Percentiles rank a stretch among this genome's conserved stretches.
Conservation (phyloP, 2,797 vertebrate genomes). For the Rhinoraja longicauda region DNA sequence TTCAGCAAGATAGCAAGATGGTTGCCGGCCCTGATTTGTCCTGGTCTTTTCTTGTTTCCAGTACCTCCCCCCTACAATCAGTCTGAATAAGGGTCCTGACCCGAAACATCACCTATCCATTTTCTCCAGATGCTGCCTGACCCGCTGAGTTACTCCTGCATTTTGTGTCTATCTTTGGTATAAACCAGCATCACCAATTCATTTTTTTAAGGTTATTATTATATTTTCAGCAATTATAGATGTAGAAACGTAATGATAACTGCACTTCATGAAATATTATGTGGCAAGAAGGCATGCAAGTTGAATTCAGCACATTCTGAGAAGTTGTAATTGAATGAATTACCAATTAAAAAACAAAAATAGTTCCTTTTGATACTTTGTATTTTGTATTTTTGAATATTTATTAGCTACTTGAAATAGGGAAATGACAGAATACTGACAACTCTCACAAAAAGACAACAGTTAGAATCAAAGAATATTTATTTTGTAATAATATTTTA, state of each 20-base stretch:
- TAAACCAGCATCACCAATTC: too few relatives aligned
- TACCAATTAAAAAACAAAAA: not conserved
- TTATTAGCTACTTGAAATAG: not conserved
- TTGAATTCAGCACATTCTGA: not conserved
- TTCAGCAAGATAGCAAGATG: not conserved
- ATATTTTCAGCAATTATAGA: not conserved
- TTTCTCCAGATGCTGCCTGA: too few relatives aligned
- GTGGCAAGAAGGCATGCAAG: not conserved
- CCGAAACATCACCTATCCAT: too few relatives aligned
- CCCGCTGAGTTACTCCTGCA: too few relatives aligned
- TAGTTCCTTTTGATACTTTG: not conserved
- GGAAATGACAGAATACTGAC: not conserved
- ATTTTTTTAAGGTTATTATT: too few relatives aligned
- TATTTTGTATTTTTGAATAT: not conserved
- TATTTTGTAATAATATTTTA: not conserved
- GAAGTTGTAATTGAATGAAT: not conserved
- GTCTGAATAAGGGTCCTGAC: too few relatives aligned
- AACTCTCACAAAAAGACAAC: not conserved
- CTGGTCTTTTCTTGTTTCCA: too few relatives aligned
- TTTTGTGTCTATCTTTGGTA: too few relatives aligned
- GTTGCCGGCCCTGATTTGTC: too few relatives aligned
- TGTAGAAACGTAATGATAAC: not conserved
- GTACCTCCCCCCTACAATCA: too few relatives aligned
- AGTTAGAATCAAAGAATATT: too few relatives aligned
- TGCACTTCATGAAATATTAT: not conserved